Conservation (phyloP, 1,140 invertebrate genomes). For the Spodoptera litura region DNA sequence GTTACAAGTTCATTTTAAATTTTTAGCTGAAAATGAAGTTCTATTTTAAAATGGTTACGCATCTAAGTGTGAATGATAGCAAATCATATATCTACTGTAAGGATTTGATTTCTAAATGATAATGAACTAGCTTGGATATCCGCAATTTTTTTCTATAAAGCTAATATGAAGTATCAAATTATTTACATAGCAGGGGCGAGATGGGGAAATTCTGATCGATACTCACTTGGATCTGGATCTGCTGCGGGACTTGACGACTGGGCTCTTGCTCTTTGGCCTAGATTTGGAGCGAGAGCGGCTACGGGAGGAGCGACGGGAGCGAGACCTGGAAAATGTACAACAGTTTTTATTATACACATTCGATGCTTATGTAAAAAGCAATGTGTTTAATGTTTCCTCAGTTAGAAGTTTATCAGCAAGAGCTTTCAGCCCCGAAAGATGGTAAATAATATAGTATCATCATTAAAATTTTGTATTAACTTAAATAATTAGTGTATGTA, state of each 20-base stretch:
- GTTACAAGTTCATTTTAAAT: no score
- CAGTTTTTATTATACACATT: neutral
- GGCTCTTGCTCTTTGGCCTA: conserved; percentile 91
- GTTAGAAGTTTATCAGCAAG: conserved; percentile 76
- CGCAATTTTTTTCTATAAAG: neutral
- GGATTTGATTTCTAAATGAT: neutral
- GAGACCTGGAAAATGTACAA: conserved; percentile 78
- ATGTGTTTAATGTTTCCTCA: conserved; percentile 57
- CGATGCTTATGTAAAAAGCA: no score
- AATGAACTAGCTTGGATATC: neutral
- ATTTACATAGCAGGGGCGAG: conserved; percentile 28
- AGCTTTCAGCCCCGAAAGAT: conserved; percentile 86
- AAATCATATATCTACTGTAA: conserved; percentile 5
- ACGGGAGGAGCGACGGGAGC: conserved; percentile 87
- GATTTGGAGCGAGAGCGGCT: conserved; percentile 90
- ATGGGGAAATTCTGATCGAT: neutral
- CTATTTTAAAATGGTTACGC: conserved; percentile 1
- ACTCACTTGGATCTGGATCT: conserved; percentile 87
- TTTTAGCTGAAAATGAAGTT: neutral
- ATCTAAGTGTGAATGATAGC: neutral
- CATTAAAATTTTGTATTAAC: conserved; percentile 54
- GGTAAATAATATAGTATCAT: conserved; percentile 82
- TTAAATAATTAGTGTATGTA: neutral
- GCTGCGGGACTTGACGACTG: conserved; percentile 90
- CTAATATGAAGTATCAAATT: neutral